These are phyloP conservation scores for Musca vetustissima DNA, from an alignment of 1,140 invertebrate species.

Conservation along the genomic window DNA sequence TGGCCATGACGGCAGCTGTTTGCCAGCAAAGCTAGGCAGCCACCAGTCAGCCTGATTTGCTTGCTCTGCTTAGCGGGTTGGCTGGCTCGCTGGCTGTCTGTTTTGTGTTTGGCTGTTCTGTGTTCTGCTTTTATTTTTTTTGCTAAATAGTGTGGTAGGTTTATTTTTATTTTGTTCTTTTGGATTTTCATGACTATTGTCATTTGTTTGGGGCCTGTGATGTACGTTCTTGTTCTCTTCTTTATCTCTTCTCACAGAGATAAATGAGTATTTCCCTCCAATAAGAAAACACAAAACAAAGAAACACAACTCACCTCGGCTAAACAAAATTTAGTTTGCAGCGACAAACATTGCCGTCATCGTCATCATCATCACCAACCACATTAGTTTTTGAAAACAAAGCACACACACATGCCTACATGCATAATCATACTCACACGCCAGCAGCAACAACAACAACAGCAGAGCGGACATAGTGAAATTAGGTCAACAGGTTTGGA, in stretches of 20 bases:
- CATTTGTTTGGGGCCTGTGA: background rate
- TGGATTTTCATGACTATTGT: background rate
- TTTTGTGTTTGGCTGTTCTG: background rate
- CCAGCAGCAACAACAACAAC: background rate
- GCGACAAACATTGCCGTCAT: background rate
- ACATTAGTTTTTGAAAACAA: constrained; percentile 13
- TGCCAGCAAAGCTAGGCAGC: constrained; percentile 4
- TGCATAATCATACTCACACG: too few species aligned
- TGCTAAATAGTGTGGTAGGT: constrained; percentile 21
- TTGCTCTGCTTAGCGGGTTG: background rate
- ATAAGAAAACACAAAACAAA: background rate
- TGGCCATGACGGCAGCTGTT: constrained; percentile 22
- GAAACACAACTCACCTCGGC: constrained; percentile 1
- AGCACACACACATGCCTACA: too few species aligned
- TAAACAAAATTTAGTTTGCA: background rate
- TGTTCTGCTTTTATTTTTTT: too few species aligned
- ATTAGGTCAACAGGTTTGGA: constrained; percentile 35
- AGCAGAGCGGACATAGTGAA: constrained; percentile 24
- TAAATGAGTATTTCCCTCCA: background rate
- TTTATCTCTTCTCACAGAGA: background rate
- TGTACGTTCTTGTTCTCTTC: background rate
- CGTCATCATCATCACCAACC: background rate
- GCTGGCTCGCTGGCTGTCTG: background rate
- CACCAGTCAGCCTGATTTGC: too few species aligned
- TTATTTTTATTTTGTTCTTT: background rate